phyloP scores from a whole-genome alignment of 1,140 invertebrate genomes.

The Drosophila saltans region DNA sequence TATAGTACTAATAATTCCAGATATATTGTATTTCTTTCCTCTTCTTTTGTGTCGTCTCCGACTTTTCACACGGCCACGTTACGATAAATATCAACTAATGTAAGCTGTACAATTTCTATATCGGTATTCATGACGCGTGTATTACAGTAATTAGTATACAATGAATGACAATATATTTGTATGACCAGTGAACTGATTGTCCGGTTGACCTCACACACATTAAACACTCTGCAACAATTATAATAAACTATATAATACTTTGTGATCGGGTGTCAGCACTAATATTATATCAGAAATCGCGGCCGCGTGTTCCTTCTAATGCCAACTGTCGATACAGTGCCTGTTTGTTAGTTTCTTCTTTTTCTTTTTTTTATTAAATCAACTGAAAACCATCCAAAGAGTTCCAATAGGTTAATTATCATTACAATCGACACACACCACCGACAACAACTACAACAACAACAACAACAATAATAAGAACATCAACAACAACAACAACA shows the following conservation, averaged over 20 bases:
- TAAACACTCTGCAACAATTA: background rate
- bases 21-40: conserved; percentile 54
- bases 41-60: conserved; percentile 55
- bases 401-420: background rate
- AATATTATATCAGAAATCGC: background rate
- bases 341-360: background rate
- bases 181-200: background rate
- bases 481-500: conserved; percentile 38
- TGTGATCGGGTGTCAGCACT: background rate
- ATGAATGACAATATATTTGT: no score
- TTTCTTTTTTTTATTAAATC: background rate
- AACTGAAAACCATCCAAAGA: no score
- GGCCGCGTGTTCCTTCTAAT: background rate
- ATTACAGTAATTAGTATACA: conserved; percentile 12
- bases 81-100: conserved; percentile 28
- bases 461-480: conserved; percentile 25
- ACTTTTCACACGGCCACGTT: conserved; percentile 27
- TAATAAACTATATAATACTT: background rate
- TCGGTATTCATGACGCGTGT: conserved; percentile 1
- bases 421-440: conserved; percentile 43
- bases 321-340: background rate
- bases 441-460: conserved; percentile 36
- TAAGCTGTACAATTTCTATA: conserved; percentile 2
- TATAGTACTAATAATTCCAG: conserved; percentile 47
- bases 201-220: background rate